These are phyloP conservation scores for Seriola quinqueradiata DNA, from an alignment of 2,113 vertebrate genomes.

Conservation along the genomic window DNA sequence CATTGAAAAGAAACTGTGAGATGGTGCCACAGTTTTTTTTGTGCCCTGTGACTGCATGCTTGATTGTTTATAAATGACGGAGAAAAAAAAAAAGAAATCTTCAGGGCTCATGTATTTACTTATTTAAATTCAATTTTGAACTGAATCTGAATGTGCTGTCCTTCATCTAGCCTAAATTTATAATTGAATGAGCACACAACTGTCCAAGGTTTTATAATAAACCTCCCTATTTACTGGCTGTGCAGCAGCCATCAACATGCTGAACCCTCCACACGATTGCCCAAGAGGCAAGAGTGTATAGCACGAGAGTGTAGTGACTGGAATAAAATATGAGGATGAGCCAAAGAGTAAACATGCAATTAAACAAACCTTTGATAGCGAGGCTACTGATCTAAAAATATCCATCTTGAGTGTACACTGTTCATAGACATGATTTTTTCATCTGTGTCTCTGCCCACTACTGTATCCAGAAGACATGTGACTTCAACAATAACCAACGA, in stretches of 20 bases:
- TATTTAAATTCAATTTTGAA: background rate
- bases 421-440: background rate
- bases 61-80: too few species aligned
- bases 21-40: background rate
- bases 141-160: background rate
- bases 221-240: background rate
- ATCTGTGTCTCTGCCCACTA: background rate
- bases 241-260: background rate
- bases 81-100: too few species aligned
- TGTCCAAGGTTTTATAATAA: background rate
- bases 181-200: background rate
- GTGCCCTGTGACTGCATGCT: too few species aligned
- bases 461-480: background rate
- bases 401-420: background rate
- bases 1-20: background rate
- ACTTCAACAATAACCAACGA: background rate
- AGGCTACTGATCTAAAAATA: constrained; percentile 6
- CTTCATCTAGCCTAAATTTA: background rate
- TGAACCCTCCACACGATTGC: background rate
- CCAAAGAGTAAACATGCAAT: constrained; percentile 6
- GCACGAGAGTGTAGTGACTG: background rate
- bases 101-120: background rate
- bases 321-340: background rate
- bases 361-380: constrained; percentile 2
- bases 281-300: background rate